These are phyloP conservation scores for Lepidurus arcticus DNA, from an alignment of 1,140 invertebrate species.

Conservation along the genomic window DNA sequence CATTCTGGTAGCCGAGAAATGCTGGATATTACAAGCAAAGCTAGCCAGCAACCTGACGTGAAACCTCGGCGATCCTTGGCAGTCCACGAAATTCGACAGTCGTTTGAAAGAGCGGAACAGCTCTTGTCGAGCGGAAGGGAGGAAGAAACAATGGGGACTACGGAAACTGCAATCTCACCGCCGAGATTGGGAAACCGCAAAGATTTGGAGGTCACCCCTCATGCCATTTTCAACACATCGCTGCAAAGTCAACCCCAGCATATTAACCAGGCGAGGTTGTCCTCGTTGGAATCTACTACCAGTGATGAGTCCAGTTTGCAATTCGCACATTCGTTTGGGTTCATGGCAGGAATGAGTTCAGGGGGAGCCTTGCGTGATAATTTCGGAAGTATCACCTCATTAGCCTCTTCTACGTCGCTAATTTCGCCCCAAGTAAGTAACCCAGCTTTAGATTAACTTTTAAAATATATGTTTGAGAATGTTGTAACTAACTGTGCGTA, in stretches of 20 bases:
- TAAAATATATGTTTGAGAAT: neutral
- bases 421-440: constrained; percentile 55
- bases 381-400: constrained; percentile 57
- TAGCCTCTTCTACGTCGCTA: constrained; percentile 57
- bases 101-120: constrained; percentile 52
- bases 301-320: constrained; percentile 47
- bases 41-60: constrained; percentile 34
- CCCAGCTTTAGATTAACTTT: neutral
- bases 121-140: constrained; percentile 32
- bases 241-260: constrained; percentile 27
- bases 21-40: constrained; percentile 36
- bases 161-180: neutral
- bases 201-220: constrained; percentile 8
- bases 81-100: constrained; percentile 52
- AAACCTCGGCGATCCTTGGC: neutral
- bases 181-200: constrained; percentile 24
- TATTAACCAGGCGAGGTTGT: constrained; percentile 45
- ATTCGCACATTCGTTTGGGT: neutral
- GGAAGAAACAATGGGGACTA: constrained; percentile 16
- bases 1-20: constrained; percentile 38
- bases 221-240: constrained; percentile 27
- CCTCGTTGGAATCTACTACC: constrained; percentile 49
- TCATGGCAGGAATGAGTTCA: neutral
- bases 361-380: constrained; percentile 44
- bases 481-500: neutral